Conservation (phyloP, 2,113 vertebrate genomes). For the Tenebrosternarchus preto region DNA sequence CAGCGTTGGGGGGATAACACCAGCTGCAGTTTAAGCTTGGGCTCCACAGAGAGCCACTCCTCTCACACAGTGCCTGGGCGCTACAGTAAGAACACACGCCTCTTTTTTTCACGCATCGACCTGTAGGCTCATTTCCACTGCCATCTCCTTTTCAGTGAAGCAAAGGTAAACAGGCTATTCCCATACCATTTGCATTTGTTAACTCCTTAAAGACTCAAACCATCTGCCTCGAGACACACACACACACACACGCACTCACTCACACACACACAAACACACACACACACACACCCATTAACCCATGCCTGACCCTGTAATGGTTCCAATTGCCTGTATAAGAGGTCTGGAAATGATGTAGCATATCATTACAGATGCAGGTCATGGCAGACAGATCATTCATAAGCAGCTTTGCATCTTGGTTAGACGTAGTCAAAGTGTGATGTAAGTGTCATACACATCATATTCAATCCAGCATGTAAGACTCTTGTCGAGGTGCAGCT, state of each 20-base stretch:
- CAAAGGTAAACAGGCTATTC: background rate
- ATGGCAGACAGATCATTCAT: background rate
- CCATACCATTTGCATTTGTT: background rate
- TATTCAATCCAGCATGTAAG: background rate
- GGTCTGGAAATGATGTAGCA: background rate
- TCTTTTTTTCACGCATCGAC: slow-evolving; percentile 28
- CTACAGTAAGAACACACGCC: slow-evolving; percentile 2
- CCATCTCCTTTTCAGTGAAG: background rate
- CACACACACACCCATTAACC: background rate
- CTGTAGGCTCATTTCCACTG: background rate
- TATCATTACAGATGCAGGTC: background rate
- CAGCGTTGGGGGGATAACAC: slow-evolving; percentile 5
- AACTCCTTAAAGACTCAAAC: background rate
- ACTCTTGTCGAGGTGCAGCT: background rate
- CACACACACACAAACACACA: background rate
- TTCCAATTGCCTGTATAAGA: background rate
- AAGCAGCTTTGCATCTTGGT: background rate
- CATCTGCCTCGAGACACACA: background rate
- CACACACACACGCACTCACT: too few relatives aligned
- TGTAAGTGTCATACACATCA: background rate
- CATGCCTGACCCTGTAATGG: background rate
- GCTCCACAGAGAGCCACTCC: background rate
- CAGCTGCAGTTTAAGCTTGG: slow-evolving; percentile 6
- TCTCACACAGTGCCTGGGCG: background rate
- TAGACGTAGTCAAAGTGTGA: too few relatives aligned